Evolutionary conservation across 2,888 invertebrate genomes (phyloP), one percentile per base, ranked within the genome.

Genomic region (Andrena praecox): DNA sequence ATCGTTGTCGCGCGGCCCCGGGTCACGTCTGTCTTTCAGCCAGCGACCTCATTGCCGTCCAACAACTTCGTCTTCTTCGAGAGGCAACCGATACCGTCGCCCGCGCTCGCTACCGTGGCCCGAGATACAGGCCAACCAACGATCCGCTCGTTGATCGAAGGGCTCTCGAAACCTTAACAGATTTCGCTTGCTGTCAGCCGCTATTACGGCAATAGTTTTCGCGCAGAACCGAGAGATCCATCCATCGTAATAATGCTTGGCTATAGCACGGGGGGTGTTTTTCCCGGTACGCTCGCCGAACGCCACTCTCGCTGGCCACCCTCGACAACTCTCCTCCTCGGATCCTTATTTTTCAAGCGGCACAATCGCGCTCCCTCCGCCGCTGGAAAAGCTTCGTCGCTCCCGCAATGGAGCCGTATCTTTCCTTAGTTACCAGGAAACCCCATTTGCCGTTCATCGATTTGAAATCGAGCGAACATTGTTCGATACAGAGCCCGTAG

Each of bases 1-100:
- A 80, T 82, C 82, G 79, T 81, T 82, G 86, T 87, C 87, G 85
- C 85, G 86, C 86, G 85, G 85, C 89, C 87, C 63, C 79, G 73
- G 86, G 81, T 42, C 62, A 82, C 77, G 87, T 86, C 82, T 85
- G 75, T 82, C 88, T 85, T 85, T 83, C 86, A 84, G 85, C 86
- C 88, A 81, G 83, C 87, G 87, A 88, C 84, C 85, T 67, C 76
- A 62, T 77, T 10, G 50, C 56, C 63, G 63, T 64, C 67, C 62
- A 48, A 16, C 75, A 52, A 71, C 54, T 82, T 73, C 63, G 60
- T 77, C 77, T 77, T 80, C 73, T 72, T 71, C 70, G 60, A 68
- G 62, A 48, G 24, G 42, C 54, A 20, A 24, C n/a, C 24, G 73
- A 35, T 63, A 60, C 62, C 42, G 56, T 33, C 31, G 56, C 35